Conservation (phyloP, 2,888 invertebrate genomes). For the Nemotelus nigrinus region DNA sequence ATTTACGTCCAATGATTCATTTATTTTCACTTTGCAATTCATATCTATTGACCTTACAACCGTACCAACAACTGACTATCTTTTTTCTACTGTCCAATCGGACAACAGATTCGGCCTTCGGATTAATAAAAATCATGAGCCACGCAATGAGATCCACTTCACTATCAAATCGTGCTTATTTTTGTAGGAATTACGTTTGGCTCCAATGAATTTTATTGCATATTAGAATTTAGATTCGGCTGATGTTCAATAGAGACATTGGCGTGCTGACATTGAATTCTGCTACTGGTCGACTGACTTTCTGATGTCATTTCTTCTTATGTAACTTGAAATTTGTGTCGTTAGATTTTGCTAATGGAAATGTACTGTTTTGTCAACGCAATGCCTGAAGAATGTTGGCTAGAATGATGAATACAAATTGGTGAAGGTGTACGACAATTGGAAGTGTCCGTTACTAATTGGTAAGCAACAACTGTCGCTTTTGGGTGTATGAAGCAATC, state of each 20-base stretch:
- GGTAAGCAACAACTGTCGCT: background rate
- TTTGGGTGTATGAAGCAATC: no score
- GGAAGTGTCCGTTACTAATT: conserved; percentile 10
- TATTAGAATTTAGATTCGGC: conserved; percentile 2
- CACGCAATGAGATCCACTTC: background rate
- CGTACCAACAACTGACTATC: background rate
- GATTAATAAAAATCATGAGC: background rate
- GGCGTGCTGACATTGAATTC: conserved; percentile 2
- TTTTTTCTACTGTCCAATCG: no score
- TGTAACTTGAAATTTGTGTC: background rate
- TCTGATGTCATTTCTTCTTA: conserved; percentile 8
- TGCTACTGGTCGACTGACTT: background rate
- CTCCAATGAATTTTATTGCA: conserved; percentile 13
- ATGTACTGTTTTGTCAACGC: background rate
- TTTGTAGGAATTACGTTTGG: background rate
- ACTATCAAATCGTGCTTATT: background rate
- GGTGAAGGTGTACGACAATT: conserved; percentile 4
- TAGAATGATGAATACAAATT: no score
- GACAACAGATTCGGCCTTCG: no score
- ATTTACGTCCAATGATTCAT: background rate
- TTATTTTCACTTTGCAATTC: background rate
- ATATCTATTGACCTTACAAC: background rate
- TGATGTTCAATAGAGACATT: background rate
- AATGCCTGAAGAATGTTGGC: background rate
- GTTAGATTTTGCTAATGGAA: background rate